Base-by-base conservation (phyloP, 2,888 invertebrate genomes). In the Eubasilissa splendida region DNA sequence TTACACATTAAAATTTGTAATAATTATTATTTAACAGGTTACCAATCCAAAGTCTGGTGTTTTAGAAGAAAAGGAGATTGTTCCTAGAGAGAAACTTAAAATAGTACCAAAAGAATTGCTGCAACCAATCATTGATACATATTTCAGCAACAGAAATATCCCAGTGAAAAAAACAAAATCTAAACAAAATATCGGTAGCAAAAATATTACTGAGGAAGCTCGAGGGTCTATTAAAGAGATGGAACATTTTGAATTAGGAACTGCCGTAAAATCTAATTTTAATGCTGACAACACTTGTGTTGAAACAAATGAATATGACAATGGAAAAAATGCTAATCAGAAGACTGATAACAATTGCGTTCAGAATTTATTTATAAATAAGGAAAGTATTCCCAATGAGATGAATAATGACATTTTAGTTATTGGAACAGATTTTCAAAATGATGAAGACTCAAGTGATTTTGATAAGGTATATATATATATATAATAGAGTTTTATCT, bases 21-120 rank as follows among this genome's bases (percentile, higher is more conserved):
- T 74, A 33, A 70, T 60, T 77, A 9, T 12, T 70, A 66, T 77
- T 77, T 42, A 54, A 22, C 42, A 82, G 83, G 80, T 83, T 11
- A 84, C 68, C 50, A 82, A 84, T 81, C 74, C 81, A 12, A 42
- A 80, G 58, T 80, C 84, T 2, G 84, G 84, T 14, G 58, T 74
- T 63, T 79, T 82, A 52, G 84, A 84, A 81, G 82, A 82, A n/a
- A 77, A 79, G 59, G 80, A 82, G 71, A 80, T 84, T 14, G 42
- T 81, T 33, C 84, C 84, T 5, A 81, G 81, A 66, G 74, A 81
- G 60, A 81, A 80, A 56, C 60, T 82, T 58, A 76, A 84, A 53
- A 71, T 84, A n/a, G 80, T 84, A 42, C 77, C 81, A 22, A 77
- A 77, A 80, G 82, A 84, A 76, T 54, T 81, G 12, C 58, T 84